Base-by-base conservation (phyloP, 2,113 vertebrate species). In the Apodemus sylvaticus region DNA sequence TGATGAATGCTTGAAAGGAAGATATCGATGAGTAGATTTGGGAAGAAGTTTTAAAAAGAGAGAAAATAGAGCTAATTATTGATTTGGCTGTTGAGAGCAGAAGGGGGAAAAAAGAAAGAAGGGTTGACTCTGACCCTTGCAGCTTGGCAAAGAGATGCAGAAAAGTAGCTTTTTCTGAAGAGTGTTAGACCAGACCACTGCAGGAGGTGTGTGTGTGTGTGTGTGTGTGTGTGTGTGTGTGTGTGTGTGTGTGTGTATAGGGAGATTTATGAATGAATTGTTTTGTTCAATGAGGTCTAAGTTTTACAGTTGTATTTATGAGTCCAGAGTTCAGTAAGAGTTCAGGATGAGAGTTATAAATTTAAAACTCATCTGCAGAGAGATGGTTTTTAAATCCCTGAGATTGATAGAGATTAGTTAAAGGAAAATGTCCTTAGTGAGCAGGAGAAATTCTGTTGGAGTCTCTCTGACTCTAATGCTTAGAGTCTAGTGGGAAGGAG, bases 281-380 rank as follows among this genome's bases (percentile, higher is more conserved):
- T 96, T 97, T 71, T 82, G 13, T 83, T 77, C 39, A 39, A 29
- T 39, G 17, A 36, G 58, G 71, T 94, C 94, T 94, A 96, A 71
- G 34, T 79, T 95, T 96, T 89, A 81, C 58, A 85, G 91, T 90
- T 92, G 66, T 71, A 96, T 97, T 97, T 97, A 96, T 92, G 94
- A 96, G 91, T 78, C 81, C 70, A 58, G 91, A 94, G 93, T 96
- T 97, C 89, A 93, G 76, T 34, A 51, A 92, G 82, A 86, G 91
- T 95, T 96, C 95, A 97, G 71, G 58, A 91, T 86, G 29, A 19
- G n/a, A 94, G 60, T 81, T 71, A 89, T 97, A 92, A 76, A 96
- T 97, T 96, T 94, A 20, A 42, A 96, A 96, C 76, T 88, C 93
- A 96, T 94, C 95, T 96, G 51, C 64, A 92, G 58, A 93, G 74